Evolutionary conservation across 2,888 invertebrate genomes (phyloP), one percentile per base, ranked within the genome.

Genomic region (Xanthia icteritia): DNA sequence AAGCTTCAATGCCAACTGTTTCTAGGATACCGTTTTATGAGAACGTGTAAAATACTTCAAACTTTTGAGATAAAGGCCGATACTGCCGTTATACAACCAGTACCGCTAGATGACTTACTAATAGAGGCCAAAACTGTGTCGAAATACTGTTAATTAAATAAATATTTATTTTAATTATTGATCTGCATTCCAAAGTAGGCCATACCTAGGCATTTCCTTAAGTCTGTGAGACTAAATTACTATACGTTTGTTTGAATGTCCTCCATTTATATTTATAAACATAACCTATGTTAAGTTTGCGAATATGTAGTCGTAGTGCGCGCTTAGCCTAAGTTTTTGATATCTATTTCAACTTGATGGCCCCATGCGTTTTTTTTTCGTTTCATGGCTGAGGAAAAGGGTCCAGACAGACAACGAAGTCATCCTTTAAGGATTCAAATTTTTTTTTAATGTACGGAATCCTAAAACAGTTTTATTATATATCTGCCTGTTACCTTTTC

Each of bases 81-180:
- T 31, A 69, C 31, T 72, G 70, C 68, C 70, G 75, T 65, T 79
- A 66, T 68, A 66, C 71, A 54, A 79, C 60, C 4, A 20, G 23
- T 63, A 66, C 80, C 74, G 84, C 63, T 86, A 80, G 60, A 61
- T 58, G 74, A 65, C 84, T 78, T 65, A 76, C 69, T 54, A 56
- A 39, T 31, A 63, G 63, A 69, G 65, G 60, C 56, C 20, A 84
- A 65, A 86, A 77, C 60, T 72, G 64, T 87, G 74, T 79, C 61
- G 45, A 79, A 76, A 83, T 86, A 79, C 80, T 83, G 81, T 84
- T 80, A 0, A 61, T 56, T 56, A 86, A 27, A 86, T 78, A 70
- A 83, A 86, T 85, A 69, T 86, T 67, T 73, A 85, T 73, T 74
- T 71, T 82, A 71, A 73, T 76, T 76, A 73, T 66, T 36, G 27